Conservation (phyloP, 2,797 vertebrate species). For the Podarcis siculus region DNA sequence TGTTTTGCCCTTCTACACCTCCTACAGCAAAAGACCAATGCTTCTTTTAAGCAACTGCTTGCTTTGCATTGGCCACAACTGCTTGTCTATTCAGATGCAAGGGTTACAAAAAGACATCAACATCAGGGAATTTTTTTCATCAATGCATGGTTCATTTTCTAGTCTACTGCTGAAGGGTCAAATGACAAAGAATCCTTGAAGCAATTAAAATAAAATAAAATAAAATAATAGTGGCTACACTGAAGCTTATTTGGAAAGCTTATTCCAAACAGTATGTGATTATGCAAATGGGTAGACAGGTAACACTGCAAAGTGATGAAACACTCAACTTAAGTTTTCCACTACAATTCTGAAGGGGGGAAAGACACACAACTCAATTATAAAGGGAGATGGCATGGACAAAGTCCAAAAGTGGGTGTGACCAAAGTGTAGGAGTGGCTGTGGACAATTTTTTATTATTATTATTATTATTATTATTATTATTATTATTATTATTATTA, state of each 20-base stretch:
- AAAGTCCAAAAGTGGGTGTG: too few relatives aligned
- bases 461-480: too few relatives aligned
- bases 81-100: background rate
- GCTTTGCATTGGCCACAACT: background rate
- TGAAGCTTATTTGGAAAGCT: background rate
- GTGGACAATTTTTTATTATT: too few relatives aligned
- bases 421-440: too few relatives aligned
- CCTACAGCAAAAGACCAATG: background rate
- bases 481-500: too few relatives aligned
- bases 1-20: background rate
- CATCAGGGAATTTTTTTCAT: background rate
- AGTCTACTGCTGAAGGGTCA: background rate
- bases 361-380: background rate
- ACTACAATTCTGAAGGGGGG: background rate
- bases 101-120: background rate
- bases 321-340: background rate
- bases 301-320: background rate
- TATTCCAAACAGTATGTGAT: background rate
- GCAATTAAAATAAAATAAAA: background rate
- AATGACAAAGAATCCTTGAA: background rate
- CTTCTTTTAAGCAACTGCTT: background rate
- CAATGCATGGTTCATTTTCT: background rate
- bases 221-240: background rate
- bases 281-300: background rate
- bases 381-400: background rate